Evolutionary conservation across 2,797 vertebrate species (phyloP), one percentile per base, ranked within the genome.

Genomic region (Takifugu ocellatus): DNA sequence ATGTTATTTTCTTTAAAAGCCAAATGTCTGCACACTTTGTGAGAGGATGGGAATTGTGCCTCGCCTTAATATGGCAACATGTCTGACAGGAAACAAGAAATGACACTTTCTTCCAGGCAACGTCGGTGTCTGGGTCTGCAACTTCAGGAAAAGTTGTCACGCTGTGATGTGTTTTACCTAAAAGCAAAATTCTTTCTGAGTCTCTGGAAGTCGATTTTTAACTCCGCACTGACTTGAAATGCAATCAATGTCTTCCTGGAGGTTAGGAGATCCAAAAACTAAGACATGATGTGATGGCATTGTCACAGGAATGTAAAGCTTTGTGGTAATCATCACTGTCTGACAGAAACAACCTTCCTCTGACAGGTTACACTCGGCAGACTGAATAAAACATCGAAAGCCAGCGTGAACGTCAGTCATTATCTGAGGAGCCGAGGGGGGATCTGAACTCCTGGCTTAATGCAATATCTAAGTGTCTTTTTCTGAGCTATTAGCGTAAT

Each of bases 271-370:
- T 48, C 56, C 39, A 16, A 11, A 44, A 51, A 53, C 45, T 45
- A 3, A 43, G 62, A 69, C 62, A 25, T 24, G 17, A 2, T 21
- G 42, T 36, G 43, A 29, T 8, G 46, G 45, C 59, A 56, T 21
- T 42, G 36, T 54, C 49, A 49, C 48, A 26, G 49, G 58, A 65
- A 59, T 49, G 31, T 11, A 52, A 65, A 65, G 12, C 39, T 17
- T 2, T 36, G 21, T 15, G 17, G 15, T 36, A 26, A 60, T 63
- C 53, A 54, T 42, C 26, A 43, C 54, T 56, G 51, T 33, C 31
- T 65, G 67, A 15, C 57, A 59, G 59, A 49, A 42, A 12, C 29
- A 50, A 60, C 56, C 45, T 51, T 2, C 36, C 45, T 15, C 15
- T 14, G 29, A 15, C 43, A 49, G 54, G 46, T 66, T 42, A 24